Conservation (phyloP, 1,140 invertebrate genomes). For the Drosophila insularis region DNA sequence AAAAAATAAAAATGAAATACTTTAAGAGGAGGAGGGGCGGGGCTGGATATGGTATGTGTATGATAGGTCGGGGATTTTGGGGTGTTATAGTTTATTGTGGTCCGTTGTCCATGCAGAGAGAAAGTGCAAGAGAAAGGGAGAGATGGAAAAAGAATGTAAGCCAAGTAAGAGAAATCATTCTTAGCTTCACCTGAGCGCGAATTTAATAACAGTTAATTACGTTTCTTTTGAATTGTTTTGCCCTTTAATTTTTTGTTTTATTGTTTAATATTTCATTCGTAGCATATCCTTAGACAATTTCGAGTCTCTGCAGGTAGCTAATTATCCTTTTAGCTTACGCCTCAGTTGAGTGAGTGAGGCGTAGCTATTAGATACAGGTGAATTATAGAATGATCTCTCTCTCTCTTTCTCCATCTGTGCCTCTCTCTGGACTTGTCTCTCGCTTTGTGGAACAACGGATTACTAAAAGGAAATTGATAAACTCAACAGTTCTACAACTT, state of each 20-base stretch:
- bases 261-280: not conserved
- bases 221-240: not conserved
- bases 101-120: constrained; percentile 3
- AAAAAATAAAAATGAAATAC: constrained; percentile 63
- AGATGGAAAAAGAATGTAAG: too few species aligned
- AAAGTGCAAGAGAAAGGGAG: not conserved
- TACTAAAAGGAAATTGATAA: constrained; percentile 10
- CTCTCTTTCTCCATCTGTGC: not conserved
- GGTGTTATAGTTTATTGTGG: not conserved
- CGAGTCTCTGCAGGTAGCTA: constrained; percentile 74
- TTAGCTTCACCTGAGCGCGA: constrained; percentile 27
- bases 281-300: constrained; percentile 75
- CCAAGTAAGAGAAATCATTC: constrained; percentile 29
- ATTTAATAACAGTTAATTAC: constrained; percentile 20
- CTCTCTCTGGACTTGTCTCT: constrained; percentile 1
- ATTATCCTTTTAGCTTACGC: not conserved
- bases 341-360: constrained; percentile 12
- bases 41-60: not conserved
- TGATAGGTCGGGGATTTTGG: constrained; percentile 16
- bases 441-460: constrained; percentile 34
- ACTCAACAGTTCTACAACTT: constrained; percentile 17
- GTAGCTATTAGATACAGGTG: not conserved
- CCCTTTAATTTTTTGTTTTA: not conserved
- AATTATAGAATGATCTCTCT: not conserved
- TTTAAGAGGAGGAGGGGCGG: constrained; percentile 30